A percentile compares a stretch with the other conserved stretches of the same genome.
These are phyloP conservation scores for Nanorana parkeri DNA, from an alignment of 2,113 vertebrate species.

Conservation along the genomic window DNA sequence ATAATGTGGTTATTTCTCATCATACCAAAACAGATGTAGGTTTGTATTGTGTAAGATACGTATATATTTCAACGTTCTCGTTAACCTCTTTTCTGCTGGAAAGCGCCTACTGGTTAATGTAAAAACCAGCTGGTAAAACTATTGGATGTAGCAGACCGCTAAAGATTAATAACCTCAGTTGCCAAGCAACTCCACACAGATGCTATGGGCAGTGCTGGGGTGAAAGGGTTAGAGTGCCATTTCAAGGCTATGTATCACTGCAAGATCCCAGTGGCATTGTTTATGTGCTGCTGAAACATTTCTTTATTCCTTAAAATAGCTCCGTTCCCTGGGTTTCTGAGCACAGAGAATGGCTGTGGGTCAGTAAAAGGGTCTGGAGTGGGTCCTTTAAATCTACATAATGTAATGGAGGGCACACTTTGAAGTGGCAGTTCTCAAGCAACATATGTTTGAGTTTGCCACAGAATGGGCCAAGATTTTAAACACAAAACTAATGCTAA, in stretches of 20 bases:
- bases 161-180: slow-evolving; percentile 45
- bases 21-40: not conserved
- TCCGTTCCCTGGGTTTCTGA: slow-evolving; percentile 16
- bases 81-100: slow-evolving; percentile 21
- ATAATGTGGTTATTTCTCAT: not conserved
- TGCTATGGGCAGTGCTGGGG: slow-evolving; percentile 32
- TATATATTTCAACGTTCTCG: not conserved
- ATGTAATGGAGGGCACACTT: slow-evolving; percentile 17
- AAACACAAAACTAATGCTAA: too few species aligned
- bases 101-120: not conserved
- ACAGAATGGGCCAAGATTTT: too few species aligned
- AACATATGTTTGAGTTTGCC: slow-evolving; percentile 12
- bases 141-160: slow-evolving; percentile 32
- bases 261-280: slow-evolving; percentile 37
- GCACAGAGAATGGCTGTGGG: slow-evolving; percentile 5
- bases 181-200: slow-evolving; percentile 34
- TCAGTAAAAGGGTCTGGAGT: not conserved
- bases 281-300: slow-evolving; percentile 12
- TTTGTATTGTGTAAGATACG: not conserved
- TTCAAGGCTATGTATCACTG: slow-evolving; percentile 37
- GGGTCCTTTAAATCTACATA: slow-evolving; percentile 30
- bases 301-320: slow-evolving; percentile 24
- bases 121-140: slow-evolving; percentile 28
- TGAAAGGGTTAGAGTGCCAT: slow-evolving; percentile 40
- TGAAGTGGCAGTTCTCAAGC: slow-evolving; percentile 18